Base-by-base conservation (phyloP, 2,888 invertebrate genomes). In the Eucera pruinosa region DNA sequence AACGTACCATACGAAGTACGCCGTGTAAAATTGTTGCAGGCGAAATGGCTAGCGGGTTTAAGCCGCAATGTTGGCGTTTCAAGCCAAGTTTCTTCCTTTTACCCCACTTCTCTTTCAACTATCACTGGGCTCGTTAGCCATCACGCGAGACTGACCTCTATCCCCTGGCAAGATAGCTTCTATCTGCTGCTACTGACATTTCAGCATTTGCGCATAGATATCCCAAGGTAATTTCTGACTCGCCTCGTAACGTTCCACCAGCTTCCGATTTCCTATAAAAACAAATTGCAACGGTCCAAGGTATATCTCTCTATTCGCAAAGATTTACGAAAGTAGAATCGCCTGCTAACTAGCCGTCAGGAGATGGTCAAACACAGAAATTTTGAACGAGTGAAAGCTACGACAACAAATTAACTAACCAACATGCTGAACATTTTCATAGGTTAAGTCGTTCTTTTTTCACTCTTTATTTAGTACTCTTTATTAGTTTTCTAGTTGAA, bases 11-110 rank as follows among this genome's bases (percentile, higher is more conserved):
- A 54, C 47, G 58, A 41, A 54, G 33, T 54, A 41, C 41, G 52
- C 74, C 67, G 69, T 68, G 75, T 73, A 82, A 87, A 80, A 88
- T 88, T 87, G 88, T 87, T 88, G 86, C 82, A 78, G 75, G 69
- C 62, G 68, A 69, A 77, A 80, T 84, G 84, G 81, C 84, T 48
- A 45, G 68, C 80, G 83, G 82, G 69, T 39, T 30, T 48, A 36
- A 78, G 64, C 72, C 78, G 74, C 69, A 74, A 60, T 20, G 69
- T 80, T 52, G 62, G 61, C 72, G 67, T 72, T 78, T 64, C 77
- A 39, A 78, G 78, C 58, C 77, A 67, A 68, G 45, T 64, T 68
- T 72, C 72, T 78, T 78, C 72, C 68, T 79, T 78, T 79, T 71
- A 65, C 66, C 64, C 65, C 67, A 60, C 52, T 57, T 69, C 65